Base-by-base conservation (phyloP, 2,888 invertebrate genomes). In the Tricholauxania praeusta region DNA sequence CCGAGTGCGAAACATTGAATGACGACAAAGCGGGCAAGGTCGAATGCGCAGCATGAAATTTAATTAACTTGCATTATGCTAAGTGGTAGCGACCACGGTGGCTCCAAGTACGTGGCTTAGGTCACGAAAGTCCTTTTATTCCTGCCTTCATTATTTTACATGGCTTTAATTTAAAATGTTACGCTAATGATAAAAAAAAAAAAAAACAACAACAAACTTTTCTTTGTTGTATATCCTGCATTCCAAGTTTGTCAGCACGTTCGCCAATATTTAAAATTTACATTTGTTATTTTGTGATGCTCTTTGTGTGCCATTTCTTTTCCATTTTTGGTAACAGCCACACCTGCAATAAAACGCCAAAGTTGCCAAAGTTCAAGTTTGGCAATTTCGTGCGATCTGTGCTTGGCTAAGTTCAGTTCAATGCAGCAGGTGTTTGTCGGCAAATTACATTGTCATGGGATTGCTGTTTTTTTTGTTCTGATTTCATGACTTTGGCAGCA, bases 31-130 rank as follows among this genome's bases (percentile, higher is more conserved):
- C 39, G 39, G 8, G 39, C 39, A n/a, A 22, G 55, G n/a, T 22
- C 55, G 55, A 22, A n/a, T 55, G 19, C 17, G n/a, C 17, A n/a
- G 55, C 55, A 19, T 22, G 19, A 22, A 55, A 55, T 22, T 55
- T 55, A 55, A 55, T 55, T 55, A 55, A 22, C 55, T 55, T 55
- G 19, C 55, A 55, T 55, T 55, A 55, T 12, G 55, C 17, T 55
- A 55, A 55, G 55, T 22, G 19, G 4, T n/a, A 22, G 55, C n/a
- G 17, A 15, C 17, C 17, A 19, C 17, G 8, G 53, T 53, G 15
- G 10, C n/a, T 12, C 53, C 12, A 55, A 22, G 55, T 17, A 55
- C 53, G 53, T 17, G 53, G 53, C 53, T n/a, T 17, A 17, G 15
- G 55, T 22, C 19, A 12, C 17, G n/a, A 17, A 55, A 19, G 55